phyloP scores from a whole-genome alignment of 2,888 invertebrate genomes.

The Anorthoa munda region DNA sequence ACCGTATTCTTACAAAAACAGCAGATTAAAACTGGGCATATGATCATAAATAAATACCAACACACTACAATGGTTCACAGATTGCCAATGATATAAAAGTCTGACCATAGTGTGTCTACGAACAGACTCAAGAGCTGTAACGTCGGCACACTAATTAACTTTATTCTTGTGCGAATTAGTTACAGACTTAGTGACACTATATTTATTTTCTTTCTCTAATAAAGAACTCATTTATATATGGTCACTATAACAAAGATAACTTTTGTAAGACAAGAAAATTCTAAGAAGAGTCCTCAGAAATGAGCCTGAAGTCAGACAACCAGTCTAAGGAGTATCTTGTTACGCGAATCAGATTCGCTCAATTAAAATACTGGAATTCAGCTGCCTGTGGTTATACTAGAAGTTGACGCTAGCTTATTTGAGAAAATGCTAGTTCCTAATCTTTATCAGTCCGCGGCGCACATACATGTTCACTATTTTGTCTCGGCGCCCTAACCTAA shows the following conservation, averaged over 20 bases:
- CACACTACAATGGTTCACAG: background rate
- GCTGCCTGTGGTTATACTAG: background rate
- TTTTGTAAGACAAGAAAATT: conserved; percentile 11
- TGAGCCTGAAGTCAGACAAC: background rate
- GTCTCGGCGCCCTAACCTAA: too few relatives aligned
- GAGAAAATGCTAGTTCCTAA: too few relatives aligned
- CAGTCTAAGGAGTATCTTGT: background rate
- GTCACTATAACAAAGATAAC: background rate
- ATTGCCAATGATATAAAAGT: background rate
- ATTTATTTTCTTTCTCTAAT: conserved; percentile 21
- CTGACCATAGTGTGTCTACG: background rate
- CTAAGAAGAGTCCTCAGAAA: too few relatives aligned
- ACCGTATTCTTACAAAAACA: background rate
- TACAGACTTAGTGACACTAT: background rate
- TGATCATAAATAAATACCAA: background rate
- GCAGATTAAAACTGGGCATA: background rate
- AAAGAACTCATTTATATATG: conserved; percentile 19
- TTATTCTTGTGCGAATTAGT: conserved; percentile 9
- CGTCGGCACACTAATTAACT: conserved; percentile 9
- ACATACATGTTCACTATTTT: too few relatives aligned
- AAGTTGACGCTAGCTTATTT: background rate
- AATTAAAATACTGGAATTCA: background rate
- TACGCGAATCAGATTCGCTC: background rate
- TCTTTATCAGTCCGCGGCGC: too few relatives aligned
- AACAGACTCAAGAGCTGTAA: background rate